Percentiles rank a stretch among this genome's conserved stretches.
Evolutionary conservation across 1,140 invertebrate species (phyloP).

Genomic region (Brachionus paranguensis): DNA sequence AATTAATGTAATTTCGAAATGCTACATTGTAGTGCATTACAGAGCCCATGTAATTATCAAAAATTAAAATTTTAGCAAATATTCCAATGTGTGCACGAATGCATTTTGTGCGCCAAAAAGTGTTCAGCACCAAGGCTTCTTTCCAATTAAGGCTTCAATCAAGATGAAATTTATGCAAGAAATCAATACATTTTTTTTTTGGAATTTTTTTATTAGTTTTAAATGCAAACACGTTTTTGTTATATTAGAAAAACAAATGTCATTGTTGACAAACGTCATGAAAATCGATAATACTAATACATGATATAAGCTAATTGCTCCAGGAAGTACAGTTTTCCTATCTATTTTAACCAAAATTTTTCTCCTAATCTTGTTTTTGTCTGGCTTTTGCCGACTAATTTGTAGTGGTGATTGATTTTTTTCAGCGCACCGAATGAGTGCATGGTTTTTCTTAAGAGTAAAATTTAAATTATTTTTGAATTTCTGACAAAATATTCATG

Average conservation of each 20-base stretch:
- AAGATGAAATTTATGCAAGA: background rate
- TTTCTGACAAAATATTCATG: background rate
- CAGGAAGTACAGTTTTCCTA: background rate
- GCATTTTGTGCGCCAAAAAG: background rate
- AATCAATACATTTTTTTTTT: background rate
- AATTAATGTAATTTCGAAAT: constrained; percentile 36
- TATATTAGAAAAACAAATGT: background rate
- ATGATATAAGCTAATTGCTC: background rate
- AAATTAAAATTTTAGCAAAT: background rate
- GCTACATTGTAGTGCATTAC: background rate
- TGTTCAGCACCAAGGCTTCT: background rate
- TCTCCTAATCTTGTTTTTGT: background rate
- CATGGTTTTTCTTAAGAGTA: background rate
- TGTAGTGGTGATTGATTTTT: background rate
- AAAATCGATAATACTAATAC: background rate
- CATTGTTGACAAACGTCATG: background rate
- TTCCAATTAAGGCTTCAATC: background rate
- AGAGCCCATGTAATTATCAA: background rate
- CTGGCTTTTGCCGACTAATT: background rate
- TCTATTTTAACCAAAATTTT: background rate
- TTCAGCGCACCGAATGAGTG: background rate
- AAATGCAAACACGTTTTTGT: background rate
- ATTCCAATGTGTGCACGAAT: background rate
- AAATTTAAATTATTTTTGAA: background rate
- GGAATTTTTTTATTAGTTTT: background rate